Evolutionary conservation across 2,797 vertebrate species (phyloP), one percentile per base, ranked within the genome.

Genomic region (Gouania willdenowi): DNA sequence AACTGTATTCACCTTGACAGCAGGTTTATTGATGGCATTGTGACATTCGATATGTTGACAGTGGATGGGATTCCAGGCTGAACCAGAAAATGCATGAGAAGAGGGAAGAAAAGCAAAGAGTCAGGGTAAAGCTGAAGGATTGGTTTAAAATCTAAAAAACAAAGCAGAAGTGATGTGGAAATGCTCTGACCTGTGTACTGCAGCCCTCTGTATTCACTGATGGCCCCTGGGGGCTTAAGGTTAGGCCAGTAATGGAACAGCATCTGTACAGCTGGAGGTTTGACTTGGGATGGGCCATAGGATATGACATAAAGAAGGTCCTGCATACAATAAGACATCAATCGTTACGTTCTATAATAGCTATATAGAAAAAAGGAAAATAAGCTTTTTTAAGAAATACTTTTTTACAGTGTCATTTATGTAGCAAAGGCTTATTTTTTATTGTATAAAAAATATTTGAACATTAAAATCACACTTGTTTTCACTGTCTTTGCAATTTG

Each of bases 171-270:
- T 42, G 22, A 44, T 21, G 24, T 19, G 10, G 10, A 27, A 11
- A 55, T 43, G 42, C 18, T 68, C 89, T 85, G 73, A 97, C 97
- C 97, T 81, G 97, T 99, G 79, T 99, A 99, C 70, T 99, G 97
- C 26, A 99, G 85, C 44, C 97, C 97, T 77, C 95, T 86, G 77
- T 99, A 99, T 83, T 99, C 96, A 77, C 93, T 96, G 82, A 99
- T 99, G 48, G 96, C 95, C 58, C 97, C 97, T 4, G 97, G 97
- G 9, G 95, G 97, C 68, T 98, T 99, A 58, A 99, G 87, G 83
- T 99, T 99, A 38, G 97, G 97, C 97, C 97, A 99, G 46, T 98
- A 99, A 73, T 99, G 97, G 83, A 99, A 99, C 28, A 99, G 86
- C 97, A 99, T 99, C 84, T 99, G 97, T 37, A 99, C 95, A 3